Base-by-base conservation (phyloP, 1,140 invertebrate genomes). In the Bombyx mori region DNA sequence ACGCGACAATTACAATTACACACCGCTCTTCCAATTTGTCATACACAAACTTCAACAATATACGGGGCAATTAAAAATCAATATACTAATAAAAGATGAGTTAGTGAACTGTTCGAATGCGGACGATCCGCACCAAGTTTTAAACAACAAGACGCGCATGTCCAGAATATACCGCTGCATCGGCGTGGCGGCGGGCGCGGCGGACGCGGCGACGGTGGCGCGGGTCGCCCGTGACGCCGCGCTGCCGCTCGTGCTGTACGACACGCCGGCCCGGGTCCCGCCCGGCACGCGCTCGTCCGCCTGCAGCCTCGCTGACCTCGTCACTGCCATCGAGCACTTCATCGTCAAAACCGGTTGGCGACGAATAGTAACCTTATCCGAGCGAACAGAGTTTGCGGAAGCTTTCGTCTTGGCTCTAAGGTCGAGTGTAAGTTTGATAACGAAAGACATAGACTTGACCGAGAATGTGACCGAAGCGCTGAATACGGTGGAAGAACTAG, bases 211-310 rank as follows among this genome's bases (percentile, higher is more conserved):
- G 22, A 10, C 52, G 10, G 22, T 44, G n/a, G 18, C 55, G 0
- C 9, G 22, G 5, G 42, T 7, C 7, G 68, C 75, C 44, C 57
- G 71, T 18, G 65, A 73, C 6, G 68, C 71, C 6, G 68, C 43
- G n/a, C 26, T 47, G 22, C 50, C 50, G 7, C 18, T 51, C 7
- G 50, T 51, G 7, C 8, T 7, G 8, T 51, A 22, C 44, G 48
- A 7, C 47, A 18, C 6, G 26, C n/a, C 22, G 7, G 43, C 42
- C 10, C 9, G 22, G 7, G 10, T 7, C 7, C 10, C 43, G 8
- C 52, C 42, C 2, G 53, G 26, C 12, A 26, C 52, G 18, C 6
- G 53, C n/a, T 42, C 42, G 1, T 42, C 12, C n/a, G 48, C 26
- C 47, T 47, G 43, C 42, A 7, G 8, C 6, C 1, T 7, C 10